These are phyloP conservation scores for Cebidichthys violaceus DNA, from an alignment of 2,113 vertebrate genomes.

Conservation along the genomic window DNA sequence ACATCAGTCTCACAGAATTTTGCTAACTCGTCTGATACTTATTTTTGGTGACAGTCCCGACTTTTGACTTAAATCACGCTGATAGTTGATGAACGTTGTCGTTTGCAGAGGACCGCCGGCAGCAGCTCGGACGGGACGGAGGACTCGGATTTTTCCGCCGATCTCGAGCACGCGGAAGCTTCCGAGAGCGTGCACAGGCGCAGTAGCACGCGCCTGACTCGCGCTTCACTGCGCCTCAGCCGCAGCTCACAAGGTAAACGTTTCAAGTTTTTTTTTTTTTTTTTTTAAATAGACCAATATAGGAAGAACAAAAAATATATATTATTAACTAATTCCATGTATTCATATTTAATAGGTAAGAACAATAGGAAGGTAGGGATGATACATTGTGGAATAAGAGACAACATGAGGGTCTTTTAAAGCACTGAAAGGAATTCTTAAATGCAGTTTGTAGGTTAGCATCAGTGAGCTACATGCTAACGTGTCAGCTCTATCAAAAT, in stretches of 20 bases:
- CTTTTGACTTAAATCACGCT: not conserved
- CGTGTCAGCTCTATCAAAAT: not conserved
- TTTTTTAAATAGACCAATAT: too few species aligned
- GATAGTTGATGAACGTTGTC: not conserved
- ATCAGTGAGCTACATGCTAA: not conserved
- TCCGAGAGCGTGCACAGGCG: constrained; percentile 86
- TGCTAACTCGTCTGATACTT: not conserved
- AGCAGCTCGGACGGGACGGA: constrained; percentile 98
- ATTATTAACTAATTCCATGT: too few species aligned
- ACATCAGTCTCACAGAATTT: not conserved
- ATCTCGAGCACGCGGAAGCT: constrained; percentile 92
- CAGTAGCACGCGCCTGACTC: constrained; percentile 90
- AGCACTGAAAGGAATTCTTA: not conserved
- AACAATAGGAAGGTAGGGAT: not conserved
- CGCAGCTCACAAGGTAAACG: constrained; percentile 92
- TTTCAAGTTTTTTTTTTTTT: not conserved
- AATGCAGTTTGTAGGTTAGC: not conserved
- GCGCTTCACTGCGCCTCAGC: constrained; percentile 92
- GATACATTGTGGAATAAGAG: not conserved
- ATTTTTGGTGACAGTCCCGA: not conserved
- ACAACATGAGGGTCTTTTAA: not conserved
- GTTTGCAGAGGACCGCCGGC: constrained; percentile 89
- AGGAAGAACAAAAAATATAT: not conserved
- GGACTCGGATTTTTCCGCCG: constrained; percentile 97
- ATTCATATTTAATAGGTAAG: accelerated